These are phyloP conservation scores for Hybognathus amarus DNA, from an alignment of 2,797 vertebrate genomes.

Conservation along the genomic window DNA sequence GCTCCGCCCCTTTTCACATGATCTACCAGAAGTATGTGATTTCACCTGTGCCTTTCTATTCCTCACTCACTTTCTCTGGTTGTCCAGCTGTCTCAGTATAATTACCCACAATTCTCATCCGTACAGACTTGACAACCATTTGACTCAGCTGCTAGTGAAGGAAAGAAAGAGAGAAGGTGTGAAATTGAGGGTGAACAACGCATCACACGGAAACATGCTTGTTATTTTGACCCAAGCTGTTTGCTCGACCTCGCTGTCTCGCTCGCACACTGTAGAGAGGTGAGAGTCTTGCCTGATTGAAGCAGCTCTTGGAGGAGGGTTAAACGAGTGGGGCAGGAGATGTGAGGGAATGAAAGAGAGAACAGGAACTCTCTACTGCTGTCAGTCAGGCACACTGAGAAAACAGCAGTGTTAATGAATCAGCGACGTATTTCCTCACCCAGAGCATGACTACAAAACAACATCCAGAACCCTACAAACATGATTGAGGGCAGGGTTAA, in stretches of 20 bases:
- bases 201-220: slow-evolving; percentile 34
- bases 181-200: slow-evolving; percentile 22
- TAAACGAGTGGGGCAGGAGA: slow-evolving; percentile 21
- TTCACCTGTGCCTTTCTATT: background rate
- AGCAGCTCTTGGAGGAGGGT: slow-evolving; percentile 10
- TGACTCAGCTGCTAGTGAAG: slow-evolving; percentile 28
- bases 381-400: slow-evolving; percentile 16
- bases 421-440: background rate
- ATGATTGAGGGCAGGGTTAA: background rate
- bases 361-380: slow-evolving; percentile 1
- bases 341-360: slow-evolving; percentile 2
- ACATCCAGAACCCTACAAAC: background rate
- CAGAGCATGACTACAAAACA: slow-evolving; percentile 3
- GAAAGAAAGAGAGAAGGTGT: slow-evolving; percentile 29
- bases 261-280: slow-evolving; percentile 9
- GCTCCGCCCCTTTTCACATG: no score
- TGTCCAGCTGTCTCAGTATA: slow-evolving; percentile 4
- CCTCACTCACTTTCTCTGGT: background rate
- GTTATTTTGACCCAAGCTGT: slow-evolving; percentile 47
- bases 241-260: slow-evolving; percentile 31
- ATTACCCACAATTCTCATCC: slow-evolving; percentile 55
- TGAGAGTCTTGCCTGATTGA: slow-evolving; percentile 22
- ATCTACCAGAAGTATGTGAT: background rate
- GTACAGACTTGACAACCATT: slow-evolving; percentile 45
- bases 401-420: slow-evolving; percentile 23